Evolutionary conservation across 2,797 vertebrate species (phyloP).

Genomic region (Xenopus petersii): DNA sequence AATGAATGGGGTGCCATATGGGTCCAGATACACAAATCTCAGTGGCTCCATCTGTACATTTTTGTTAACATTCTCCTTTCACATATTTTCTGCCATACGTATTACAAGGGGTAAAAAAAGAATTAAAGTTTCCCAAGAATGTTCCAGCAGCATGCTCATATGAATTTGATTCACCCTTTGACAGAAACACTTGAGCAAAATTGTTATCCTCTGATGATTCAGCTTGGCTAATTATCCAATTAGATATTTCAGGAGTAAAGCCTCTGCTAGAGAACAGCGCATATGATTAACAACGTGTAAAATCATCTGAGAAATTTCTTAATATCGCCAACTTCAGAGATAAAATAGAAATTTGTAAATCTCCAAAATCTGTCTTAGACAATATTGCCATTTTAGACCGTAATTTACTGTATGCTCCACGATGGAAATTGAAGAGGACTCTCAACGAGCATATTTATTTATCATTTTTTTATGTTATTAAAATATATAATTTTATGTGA

Average conservation of each 20-base stretch:
- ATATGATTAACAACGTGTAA: slow-evolving; percentile 62
- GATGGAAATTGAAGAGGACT: neutral
- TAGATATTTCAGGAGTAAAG: slow-evolving; percentile 75
- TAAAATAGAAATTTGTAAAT: slow-evolving; percentile 52
- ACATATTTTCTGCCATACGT: no score
- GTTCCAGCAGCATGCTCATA: slow-evolving; percentile 63
- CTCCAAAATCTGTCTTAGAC: slow-evolving; percentile 22
- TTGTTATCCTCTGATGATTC: slow-evolving; percentile 70
- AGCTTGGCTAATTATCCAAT: slow-evolving; percentile 74
- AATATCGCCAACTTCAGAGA: slow-evolving; percentile 61
- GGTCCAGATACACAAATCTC: no score
- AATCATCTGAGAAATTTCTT: slow-evolving; percentile 64
- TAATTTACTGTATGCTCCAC: neutral
- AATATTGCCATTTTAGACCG: neutral
- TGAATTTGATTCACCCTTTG: slow-evolving; percentile 73
- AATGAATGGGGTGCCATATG: no score
- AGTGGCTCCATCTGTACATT: no score
- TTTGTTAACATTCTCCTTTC: no score
- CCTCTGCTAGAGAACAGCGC: slow-evolving; percentile 38
- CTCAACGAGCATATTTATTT: no score
- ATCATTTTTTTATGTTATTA: no score
- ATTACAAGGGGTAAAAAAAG: no score
- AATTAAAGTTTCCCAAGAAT: slow-evolving; percentile 65
- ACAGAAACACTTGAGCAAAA: slow-evolving; percentile 69
- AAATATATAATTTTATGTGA: slow-evolving; percentile 24